Conservation (phyloP, 2,888 invertebrate genomes). For the Caenorhabditis becei region DNA sequence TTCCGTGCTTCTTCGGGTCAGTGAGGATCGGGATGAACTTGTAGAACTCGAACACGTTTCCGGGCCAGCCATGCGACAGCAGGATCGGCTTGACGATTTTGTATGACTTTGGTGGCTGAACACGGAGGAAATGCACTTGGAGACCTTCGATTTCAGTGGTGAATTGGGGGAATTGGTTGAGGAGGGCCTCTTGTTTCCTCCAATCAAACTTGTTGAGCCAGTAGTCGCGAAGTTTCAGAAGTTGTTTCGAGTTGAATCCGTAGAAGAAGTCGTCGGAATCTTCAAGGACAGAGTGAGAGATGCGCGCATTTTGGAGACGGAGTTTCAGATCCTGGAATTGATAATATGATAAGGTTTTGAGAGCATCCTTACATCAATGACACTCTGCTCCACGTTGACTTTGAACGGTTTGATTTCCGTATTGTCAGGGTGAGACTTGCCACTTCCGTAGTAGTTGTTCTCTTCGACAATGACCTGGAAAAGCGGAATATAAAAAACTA, state of each 20-base stretch:
- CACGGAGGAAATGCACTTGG: slow-evolving; percentile 87
- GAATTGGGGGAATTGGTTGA: slow-evolving; percentile 89
- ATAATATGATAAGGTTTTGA: background rate
- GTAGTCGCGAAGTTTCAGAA: slow-evolving; percentile 85
- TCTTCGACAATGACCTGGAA: slow-evolving; percentile 68
- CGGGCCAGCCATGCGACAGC: slow-evolving; percentile 91
- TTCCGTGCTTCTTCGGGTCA: slow-evolving; percentile 84
- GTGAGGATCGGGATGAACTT: slow-evolving; percentile 83
- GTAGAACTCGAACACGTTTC: slow-evolving; percentile 89
- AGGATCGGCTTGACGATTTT: slow-evolving; percentile 84
- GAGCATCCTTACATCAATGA: slow-evolving; percentile 64
- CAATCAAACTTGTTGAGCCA: slow-evolving; percentile 89
- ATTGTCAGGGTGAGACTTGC: slow-evolving; percentile 68
- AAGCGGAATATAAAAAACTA: background rate
- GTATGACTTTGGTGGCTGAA: slow-evolving; percentile 82
- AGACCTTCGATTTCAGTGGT: slow-evolving; percentile 88
- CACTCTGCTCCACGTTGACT: slow-evolving; percentile 69
- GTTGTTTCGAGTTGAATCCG: slow-evolving; percentile 87
- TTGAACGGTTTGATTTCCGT: slow-evolving; percentile 71
- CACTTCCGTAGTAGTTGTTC: slow-evolving; percentile 75
- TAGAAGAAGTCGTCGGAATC: slow-evolving; percentile 86
- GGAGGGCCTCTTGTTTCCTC: slow-evolving; percentile 86
- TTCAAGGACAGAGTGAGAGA: slow-evolving; percentile 77
- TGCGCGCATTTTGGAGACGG: slow-evolving; percentile 83
- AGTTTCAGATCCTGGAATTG: slow-evolving; percentile 71